Conservation (phyloP, 2,797 vertebrate species). For the Rhinogobio ventralis region DNA sequence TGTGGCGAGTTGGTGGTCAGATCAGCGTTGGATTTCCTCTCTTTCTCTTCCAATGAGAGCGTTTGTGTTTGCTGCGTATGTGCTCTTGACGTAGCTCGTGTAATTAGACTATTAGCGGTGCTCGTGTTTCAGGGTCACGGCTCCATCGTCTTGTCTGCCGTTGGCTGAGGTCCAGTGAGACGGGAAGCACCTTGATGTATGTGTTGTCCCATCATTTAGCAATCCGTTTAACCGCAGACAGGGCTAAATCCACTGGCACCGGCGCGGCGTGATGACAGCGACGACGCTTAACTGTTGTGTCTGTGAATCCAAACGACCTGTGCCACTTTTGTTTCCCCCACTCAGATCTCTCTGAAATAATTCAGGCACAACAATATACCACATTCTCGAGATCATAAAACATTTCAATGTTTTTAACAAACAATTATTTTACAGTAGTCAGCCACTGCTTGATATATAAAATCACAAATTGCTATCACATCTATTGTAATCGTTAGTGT, state of each 20-base stretch:
- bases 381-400: constrained; percentile 55
- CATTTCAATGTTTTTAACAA: background rate
- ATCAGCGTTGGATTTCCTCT: constrained; percentile 50
- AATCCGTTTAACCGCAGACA: constrained; percentile 28
- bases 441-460: background rate
- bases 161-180: constrained; percentile 53
- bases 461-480: too few relatives aligned
- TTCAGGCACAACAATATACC: constrained; percentile 51
- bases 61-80: constrained; percentile 47
- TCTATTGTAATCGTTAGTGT: background rate
- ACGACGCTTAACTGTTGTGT: constrained; percentile 19
- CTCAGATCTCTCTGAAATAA: background rate
- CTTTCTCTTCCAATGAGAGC: constrained; percentile 38
- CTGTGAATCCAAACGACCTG: constrained; percentile 15
- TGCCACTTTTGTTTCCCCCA: background rate
- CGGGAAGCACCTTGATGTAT: constrained; percentile 50
- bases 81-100: constrained; percentile 47
- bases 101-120: constrained; percentile 59
- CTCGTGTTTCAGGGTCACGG: constrained; percentile 58
- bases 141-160: constrained; percentile 49
- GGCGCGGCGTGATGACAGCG: background rate
- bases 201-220: constrained; percentile 43
- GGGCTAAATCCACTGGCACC: constrained; percentile 26
- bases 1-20: constrained; percentile 42
- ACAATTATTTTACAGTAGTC: background rate